Evolutionary conservation across 2,797 vertebrate genomes (phyloP).

Genomic region (Taenioides sp.): DNA sequence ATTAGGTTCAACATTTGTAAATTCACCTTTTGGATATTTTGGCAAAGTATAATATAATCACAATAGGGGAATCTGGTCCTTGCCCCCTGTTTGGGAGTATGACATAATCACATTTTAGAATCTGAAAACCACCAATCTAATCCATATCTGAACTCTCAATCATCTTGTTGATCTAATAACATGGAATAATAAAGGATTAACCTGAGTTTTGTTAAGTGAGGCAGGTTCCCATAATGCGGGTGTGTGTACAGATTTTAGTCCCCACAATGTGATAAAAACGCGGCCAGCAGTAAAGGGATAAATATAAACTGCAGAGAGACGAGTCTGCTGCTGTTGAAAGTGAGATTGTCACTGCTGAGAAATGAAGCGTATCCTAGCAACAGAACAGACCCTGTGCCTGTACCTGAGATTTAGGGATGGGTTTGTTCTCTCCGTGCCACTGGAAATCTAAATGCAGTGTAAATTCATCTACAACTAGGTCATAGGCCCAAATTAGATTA

Average conservation of each 20-base stretch:
- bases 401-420: slow-evolving; percentile 52
- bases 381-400: slow-evolving; percentile 43
- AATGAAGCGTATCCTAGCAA: slow-evolving; percentile 67
- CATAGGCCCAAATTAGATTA: neutral
- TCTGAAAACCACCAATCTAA: too few species aligned
- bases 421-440: slow-evolving; percentile 15
- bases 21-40: too few species aligned
- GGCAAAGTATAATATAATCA: too few species aligned
- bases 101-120: neutral
- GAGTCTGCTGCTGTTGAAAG: slow-evolving; percentile 48
- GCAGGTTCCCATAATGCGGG: neutral
- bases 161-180: neutral
- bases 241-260: neutral
- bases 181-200: neutral
- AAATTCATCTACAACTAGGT: neutral
- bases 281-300: slow-evolving; percentile 15
- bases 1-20: too few species aligned
- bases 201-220: neutral
- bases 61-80: too few species aligned
- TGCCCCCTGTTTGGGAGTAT: too few species aligned
- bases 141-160: too few species aligned
- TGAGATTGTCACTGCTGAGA: slow-evolving; percentile 48
- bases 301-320: slow-evolving; percentile 38
- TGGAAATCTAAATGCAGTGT: slow-evolving; percentile 4
- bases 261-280: neutral